These are phyloP conservation scores for Notoglanidium macrostoma DNA, from an alignment of 2,797 vertebrate genomes.

Conservation along the genomic window DNA sequence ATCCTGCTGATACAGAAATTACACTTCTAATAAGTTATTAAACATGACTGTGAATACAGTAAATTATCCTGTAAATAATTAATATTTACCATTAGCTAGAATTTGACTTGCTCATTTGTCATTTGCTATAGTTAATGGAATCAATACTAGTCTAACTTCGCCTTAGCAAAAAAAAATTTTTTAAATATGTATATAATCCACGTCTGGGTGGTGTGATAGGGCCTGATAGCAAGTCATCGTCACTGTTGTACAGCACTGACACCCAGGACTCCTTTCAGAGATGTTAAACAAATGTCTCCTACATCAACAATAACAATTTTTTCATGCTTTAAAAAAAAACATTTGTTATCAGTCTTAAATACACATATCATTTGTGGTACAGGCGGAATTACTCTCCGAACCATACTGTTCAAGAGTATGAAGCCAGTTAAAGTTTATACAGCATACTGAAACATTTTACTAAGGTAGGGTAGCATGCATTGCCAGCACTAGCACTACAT, in stretches of 20 bases:
- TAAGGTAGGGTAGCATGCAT: not conserved
- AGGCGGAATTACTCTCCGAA: not conserved
- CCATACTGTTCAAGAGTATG: not conserved
- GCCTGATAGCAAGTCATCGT: not conserved
- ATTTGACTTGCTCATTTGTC: not conserved
- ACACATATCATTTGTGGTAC: not conserved
- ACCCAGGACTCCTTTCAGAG: not conserved
- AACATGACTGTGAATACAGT: not conserved
- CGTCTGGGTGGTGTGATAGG: not conserved
- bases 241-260: not conserved
- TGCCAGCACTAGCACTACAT: too few species aligned
- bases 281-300: not conserved
- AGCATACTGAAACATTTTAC: not conserved
- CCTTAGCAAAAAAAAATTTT: not conserved
- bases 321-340: not conserved
- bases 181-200: not conserved
- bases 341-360: not conserved
- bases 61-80: not conserved
- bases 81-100: not conserved
- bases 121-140: not conserved
- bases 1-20: not conserved
- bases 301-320: not conserved
- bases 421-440: not conserved
- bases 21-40: not conserved
- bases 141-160: not conserved